A percentile compares a stretch with the other conserved stretches of the same genome.
phyloP scores from a whole-genome alignment of 2,113 vertebrate species.

The Plectropomus leopardus region DNA sequence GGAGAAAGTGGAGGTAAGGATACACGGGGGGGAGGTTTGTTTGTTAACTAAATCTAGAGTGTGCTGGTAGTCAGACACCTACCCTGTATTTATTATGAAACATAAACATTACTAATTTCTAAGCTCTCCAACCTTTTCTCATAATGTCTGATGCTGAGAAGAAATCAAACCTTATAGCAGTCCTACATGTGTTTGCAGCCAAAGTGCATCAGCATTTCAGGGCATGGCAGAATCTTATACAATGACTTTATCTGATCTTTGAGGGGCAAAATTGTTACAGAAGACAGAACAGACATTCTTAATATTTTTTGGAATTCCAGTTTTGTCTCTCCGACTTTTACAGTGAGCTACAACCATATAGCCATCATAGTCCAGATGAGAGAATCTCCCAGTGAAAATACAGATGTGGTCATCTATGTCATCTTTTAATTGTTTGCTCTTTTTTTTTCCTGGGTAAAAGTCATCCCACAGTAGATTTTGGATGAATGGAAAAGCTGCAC shows the following conservation, averaged over 20 bases:
- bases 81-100: neutral
- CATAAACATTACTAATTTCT: neutral
- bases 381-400: neutral
- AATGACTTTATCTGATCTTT: neutral
- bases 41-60: neutral
- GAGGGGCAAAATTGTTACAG: no score
- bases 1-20: slow-evolving; percentile 95
- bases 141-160: neutral
- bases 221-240: neutral
- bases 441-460: neutral
- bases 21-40: no score
- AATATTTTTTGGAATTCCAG: no score
- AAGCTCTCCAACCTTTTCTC: neutral
- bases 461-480: neutral
- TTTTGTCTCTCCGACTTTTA: no score
- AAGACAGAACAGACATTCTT: no score
- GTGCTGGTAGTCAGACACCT: neutral
- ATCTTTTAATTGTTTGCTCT: neutral
- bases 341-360: no score
- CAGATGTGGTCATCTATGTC: neutral
- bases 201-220: neutral
- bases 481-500: no score
- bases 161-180: neutral
- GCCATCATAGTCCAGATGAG: neutral
- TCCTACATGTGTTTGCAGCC: neutral